A percentile compares a stretch with the other conserved stretches of the same genome.
Evolutionary conservation across 1,140 invertebrate species (phyloP).

Genomic region (Coelopa frigida): DNA sequence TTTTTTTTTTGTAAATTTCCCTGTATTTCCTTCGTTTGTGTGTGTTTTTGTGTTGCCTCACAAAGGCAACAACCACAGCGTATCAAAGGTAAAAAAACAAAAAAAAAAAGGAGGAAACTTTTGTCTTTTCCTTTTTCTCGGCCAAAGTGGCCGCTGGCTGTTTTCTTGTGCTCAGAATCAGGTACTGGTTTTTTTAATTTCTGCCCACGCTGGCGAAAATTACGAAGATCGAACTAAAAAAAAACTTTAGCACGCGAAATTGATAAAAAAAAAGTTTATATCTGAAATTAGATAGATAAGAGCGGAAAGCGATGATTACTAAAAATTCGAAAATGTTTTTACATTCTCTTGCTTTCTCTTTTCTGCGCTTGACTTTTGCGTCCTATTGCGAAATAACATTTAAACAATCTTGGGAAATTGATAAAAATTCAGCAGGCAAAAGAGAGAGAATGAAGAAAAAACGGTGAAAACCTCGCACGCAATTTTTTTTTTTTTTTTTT

Average conservation of each 20-base stretch:
- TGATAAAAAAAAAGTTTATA: neutral
- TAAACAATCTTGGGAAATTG: too few relatives aligned
- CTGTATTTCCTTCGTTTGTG: too few relatives aligned
- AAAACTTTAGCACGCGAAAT: slow-evolving; percentile 4
- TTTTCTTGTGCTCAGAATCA: slow-evolving; percentile 9
- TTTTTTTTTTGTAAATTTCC: too few relatives aligned
- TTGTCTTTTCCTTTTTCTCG: slow-evolving; percentile 9
- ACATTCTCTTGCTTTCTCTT: neutral
- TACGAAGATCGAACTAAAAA: slow-evolving; percentile 3
- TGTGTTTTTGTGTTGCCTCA: too few relatives aligned
- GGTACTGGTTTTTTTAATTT: slow-evolving; percentile 8
- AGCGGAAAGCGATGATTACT: neutral
- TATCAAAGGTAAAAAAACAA: too few relatives aligned
- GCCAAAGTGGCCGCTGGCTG: slow-evolving; percentile 5
- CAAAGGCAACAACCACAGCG: too few relatives aligned
- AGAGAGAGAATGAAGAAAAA: neutral
- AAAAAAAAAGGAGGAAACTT: too few relatives aligned
- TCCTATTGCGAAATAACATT: too few relatives aligned
- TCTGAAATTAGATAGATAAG: slow-evolving; percentile 2
- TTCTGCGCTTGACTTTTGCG: too few relatives aligned
- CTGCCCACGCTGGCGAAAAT: slow-evolving; percentile 8
- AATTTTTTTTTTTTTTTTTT: neutral
- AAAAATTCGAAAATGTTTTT: neutral
- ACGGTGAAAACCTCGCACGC: slow-evolving; percentile 1
- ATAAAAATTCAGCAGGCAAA: too few relatives aligned